Percentiles rank a stretch among this genome's conserved stretches.
Evolutionary conservation across 2,797 vertebrate genomes (phyloP).

Genomic region (Hemibagrus guttatus): DNA sequence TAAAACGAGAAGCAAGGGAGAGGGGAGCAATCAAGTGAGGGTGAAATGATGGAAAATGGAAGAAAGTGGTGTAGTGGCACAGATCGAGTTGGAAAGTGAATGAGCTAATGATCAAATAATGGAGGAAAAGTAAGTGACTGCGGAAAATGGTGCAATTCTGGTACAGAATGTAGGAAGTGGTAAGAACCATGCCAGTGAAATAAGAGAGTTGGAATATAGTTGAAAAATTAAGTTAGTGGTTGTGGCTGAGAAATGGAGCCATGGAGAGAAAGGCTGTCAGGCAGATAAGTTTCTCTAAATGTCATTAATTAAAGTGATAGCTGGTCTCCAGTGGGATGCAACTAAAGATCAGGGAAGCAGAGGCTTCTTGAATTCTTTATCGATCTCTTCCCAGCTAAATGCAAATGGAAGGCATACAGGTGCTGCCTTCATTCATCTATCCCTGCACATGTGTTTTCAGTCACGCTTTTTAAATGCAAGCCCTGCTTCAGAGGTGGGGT

Average conservation of each 20-base stretch:
- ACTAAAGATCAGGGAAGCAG: conserved; percentile 40
- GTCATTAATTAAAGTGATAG: conserved; percentile 47
- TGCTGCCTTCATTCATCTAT: not conserved
- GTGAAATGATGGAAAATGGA: conserved; percentile 26
- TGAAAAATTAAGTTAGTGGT: conserved; percentile 6
- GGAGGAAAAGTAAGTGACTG: conserved; percentile 9
- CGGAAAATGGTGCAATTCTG: not conserved
- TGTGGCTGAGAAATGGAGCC: not conserved
- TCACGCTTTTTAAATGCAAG: conserved; percentile 17
- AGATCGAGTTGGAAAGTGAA: not conserved
- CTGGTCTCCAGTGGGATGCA: conserved; percentile 38
- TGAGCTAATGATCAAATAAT: conserved; percentile 37
- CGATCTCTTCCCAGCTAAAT: conserved; percentile 12
- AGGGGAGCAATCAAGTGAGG: not conserved
- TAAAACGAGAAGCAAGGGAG: not conserved
- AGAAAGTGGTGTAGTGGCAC: conserved; percentile 14
- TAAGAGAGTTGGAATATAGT: not conserved
- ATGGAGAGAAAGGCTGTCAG: conserved; percentile 36
- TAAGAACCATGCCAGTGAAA: conserved; percentile 8
- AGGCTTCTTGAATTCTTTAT: conserved; percentile 30
- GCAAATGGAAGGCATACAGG: conserved; percentile 17
- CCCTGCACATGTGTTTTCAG: not conserved
- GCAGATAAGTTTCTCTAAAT: conserved; percentile 34
- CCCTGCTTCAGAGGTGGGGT: not conserved
- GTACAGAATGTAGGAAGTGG: conserved; percentile 3